These are phyloP conservation scores for Crotalus helleri DNA, from an alignment of 2,113 vertebrate genomes.

Conservation along the genomic window DNA sequence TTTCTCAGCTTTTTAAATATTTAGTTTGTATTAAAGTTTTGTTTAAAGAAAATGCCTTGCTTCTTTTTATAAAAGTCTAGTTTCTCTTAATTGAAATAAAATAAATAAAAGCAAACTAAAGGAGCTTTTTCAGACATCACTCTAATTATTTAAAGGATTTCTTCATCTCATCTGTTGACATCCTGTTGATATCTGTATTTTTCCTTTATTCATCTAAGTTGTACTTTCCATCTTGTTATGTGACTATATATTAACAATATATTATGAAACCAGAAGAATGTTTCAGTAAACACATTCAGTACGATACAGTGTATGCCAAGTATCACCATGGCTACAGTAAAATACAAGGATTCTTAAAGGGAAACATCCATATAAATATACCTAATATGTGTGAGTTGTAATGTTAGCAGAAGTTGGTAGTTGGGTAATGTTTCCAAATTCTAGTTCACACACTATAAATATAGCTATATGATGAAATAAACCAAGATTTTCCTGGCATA, in stretches of 20 bases:
- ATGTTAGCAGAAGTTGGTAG: neutral
- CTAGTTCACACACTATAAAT: neutral
- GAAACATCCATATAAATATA: neutral
- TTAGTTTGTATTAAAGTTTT: neutral
- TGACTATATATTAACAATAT: neutral
- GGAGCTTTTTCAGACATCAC: neutral
- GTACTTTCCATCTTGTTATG: neutral
- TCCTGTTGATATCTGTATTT: neutral
- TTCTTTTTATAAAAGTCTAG: neutral
- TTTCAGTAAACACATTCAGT: slow-evolving; percentile 16
- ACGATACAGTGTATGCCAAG: neutral
- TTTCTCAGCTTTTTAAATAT: neutral
- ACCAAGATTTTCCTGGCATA: neutral
- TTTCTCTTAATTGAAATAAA: neutral
- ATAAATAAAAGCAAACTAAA: neutral
- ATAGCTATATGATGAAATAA: neutral
- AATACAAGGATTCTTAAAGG: neutral
- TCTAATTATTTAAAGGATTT: neutral
- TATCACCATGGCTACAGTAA: slow-evolving; percentile 2
- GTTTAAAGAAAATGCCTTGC: neutral
- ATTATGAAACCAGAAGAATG: slow-evolving; percentile 6
- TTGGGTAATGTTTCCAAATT: neutral
- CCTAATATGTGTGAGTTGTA: neutral
- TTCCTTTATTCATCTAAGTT: neutral
- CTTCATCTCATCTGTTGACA: neutral